A percentile compares a stretch with the other conserved stretches of the same genome.
phyloP scores from a whole-genome alignment of 2,888 invertebrate genomes.

The Lissocephala sabroskyi region DNA sequence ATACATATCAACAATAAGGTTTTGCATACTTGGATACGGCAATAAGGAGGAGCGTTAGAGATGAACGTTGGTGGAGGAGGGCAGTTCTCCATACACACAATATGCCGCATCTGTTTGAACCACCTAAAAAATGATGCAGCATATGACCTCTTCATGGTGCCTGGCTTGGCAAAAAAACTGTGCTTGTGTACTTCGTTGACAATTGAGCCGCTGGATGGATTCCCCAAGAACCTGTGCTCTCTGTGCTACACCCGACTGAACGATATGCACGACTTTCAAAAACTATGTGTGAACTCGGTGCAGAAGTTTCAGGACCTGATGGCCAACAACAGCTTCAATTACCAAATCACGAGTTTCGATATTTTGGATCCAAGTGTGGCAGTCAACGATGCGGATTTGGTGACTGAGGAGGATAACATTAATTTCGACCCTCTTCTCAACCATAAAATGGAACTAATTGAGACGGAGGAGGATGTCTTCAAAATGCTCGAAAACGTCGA shows the following conservation, averaged over 20 bases:
- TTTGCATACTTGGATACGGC: no score
- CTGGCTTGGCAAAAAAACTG: slow-evolving; percentile 63
- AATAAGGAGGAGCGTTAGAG: no score
- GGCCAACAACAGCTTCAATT: slow-evolving; percentile 23
- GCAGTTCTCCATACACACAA: slow-evolving; percentile 36
- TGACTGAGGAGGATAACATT: slow-evolving; percentile 57
- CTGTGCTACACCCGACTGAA: slow-evolving; percentile 55
- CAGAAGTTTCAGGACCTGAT: slow-evolving; percentile 54
- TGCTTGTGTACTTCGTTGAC: slow-evolving; percentile 62
- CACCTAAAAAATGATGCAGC: slow-evolving; percentile 35
- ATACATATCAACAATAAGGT: no score
- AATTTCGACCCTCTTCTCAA: slow-evolving; percentile 65
- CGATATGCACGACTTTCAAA: slow-evolving; percentile 65
- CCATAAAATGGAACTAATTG: slow-evolving; percentile 64
- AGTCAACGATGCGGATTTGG: slow-evolving; percentile 32
- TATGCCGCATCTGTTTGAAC: slow-evolving; percentile 66
- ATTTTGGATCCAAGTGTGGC: slow-evolving; percentile 39
- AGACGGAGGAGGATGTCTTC: slow-evolving; percentile 67
- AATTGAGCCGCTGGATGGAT: slow-evolving; percentile 64
- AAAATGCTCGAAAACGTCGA: slow-evolving; percentile 67
- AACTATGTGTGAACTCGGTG: slow-evolving; percentile 55
- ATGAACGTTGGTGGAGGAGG: slow-evolving; percentile 48
- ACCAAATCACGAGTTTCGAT: slow-evolving; percentile 32
- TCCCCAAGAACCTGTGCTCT: slow-evolving; percentile 58
- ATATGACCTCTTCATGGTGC: slow-evolving; percentile 54